phyloP scores from a whole-genome alignment of 2,888 invertebrate genomes.

The Macropis europaea region DNA sequence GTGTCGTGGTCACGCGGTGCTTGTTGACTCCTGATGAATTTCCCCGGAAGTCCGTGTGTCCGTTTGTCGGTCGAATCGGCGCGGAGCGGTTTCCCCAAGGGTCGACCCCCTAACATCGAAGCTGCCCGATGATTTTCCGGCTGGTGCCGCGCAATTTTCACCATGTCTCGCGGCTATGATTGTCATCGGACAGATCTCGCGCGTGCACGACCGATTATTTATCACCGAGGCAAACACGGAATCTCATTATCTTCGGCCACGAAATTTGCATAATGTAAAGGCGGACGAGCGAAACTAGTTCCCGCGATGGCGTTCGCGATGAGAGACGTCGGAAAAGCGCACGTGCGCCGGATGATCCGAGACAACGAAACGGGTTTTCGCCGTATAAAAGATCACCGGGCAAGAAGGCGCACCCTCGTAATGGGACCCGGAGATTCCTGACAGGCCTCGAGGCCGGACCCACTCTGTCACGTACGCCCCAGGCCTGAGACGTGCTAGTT shows the following conservation, averaged over 20 bases:
- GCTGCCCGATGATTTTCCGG: neutral
- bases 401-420: conserved; percentile 70
- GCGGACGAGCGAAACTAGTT: conserved; percentile 37
- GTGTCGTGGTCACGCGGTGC: conserved; percentile 29
- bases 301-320: conserved; percentile 17
- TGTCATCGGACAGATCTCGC: conserved; percentile 41
- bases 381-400: conserved; percentile 67
- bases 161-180: neutral
- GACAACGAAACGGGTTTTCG: conserved; percentile 65
- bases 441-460: conserved; percentile 68
- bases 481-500: conserved; percentile 54
- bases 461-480: conserved; percentile 66
- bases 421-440: conserved; percentile 71
- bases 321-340: conserved; percentile 46
- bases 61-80: neutral
- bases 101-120: neutral
- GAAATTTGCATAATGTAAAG: conserved; percentile 49
- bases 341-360: conserved; percentile 32
- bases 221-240: conserved; percentile 34
- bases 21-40: conserved; percentile 30
- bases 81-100: neutral
- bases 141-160: neutral
- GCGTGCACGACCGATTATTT: conserved; percentile 34
- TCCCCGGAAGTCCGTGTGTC: conserved; percentile 31
- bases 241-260: conserved; percentile 32